Evolutionary conservation across 2,797 vertebrate genomes (phyloP).

Genomic region (Alfaro cultratus): DNA sequence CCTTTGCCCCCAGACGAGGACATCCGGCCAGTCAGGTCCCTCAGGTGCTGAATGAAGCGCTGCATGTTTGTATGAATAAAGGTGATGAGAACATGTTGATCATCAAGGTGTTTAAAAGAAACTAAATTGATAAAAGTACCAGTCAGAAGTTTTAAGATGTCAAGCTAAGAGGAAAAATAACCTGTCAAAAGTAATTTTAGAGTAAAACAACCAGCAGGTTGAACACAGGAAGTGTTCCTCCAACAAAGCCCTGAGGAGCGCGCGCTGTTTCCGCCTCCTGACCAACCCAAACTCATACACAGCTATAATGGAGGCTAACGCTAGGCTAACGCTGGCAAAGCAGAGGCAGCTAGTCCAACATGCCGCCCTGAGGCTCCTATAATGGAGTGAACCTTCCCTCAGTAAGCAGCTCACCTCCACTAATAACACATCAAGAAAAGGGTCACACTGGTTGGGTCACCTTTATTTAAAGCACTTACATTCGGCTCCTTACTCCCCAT

Average conservation of each 20-base stretch:
- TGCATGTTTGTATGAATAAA: slow-evolving; percentile 20
- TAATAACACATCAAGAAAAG: neutral
- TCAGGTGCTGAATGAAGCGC: slow-evolving; percentile 83
- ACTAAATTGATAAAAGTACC: neutral
- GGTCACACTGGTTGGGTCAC: neutral
- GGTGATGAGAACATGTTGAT: neutral
- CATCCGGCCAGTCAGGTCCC: slow-evolving; percentile 87
- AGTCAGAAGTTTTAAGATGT: neutral
- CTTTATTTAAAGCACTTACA: slow-evolving; percentile 43
- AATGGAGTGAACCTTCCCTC: neutral
- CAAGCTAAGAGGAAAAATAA: neutral
- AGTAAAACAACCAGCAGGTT: neutral
- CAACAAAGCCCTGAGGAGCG: neutral
- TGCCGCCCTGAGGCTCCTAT: neutral
- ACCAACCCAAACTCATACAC: neutral
- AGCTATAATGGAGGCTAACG: neutral
- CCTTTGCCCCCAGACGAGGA: slow-evolving; percentile 85
- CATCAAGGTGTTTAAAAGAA: neutral
- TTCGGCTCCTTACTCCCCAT: slow-evolving; percentile 67
- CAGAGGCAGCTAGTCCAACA: neutral
- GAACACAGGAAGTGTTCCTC: neutral
- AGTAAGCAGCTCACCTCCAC: neutral
- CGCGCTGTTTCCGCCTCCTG: neutral
- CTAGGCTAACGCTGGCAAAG: neutral
- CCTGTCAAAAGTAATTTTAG: neutral